Base-by-base conservation (phyloP, 1,140 invertebrate genomes). In the Heliconius hermathena region DNA sequence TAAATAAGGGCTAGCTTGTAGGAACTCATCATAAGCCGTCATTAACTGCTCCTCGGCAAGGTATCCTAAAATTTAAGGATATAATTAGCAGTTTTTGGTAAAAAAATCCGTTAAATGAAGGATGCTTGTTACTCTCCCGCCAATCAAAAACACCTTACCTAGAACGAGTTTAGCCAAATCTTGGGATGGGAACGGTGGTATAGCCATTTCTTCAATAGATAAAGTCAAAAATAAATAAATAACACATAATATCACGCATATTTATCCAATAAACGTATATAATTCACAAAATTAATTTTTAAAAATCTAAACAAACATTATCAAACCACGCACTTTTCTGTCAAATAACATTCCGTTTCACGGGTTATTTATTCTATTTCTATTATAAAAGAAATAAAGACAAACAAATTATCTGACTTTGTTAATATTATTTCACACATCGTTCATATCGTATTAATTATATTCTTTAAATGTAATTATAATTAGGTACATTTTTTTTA, bases 21-120 rank as follows among this genome's bases (percentile, higher is more conserved):
- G 82, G 78, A 94, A 94, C 84, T 94, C 93, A 88, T 94, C 93
- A 86, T 94, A 94, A 3, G 91, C 91, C 36, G 93, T 94, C 93
- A 94, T 94, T 54, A 94, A 85, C 81, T 94, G 91, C 80, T 94
- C 91, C 80, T 94, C 93, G 22, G 91, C 91, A 29, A 94, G 85
- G 73, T 94, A 94, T 72, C 93, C 93, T 94, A 78, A 49, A 89
- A 88, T 71, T 26, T 18, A 77, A 74, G 70, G 26, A n/a, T 20
- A 57, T 41, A 71, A 71, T 60, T 57, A 74, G 18, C 29, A 41
- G 2, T 36, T 29, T n/a, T 36, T 29, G 22, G 20, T 41, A 33
- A 73, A 46, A 74, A 74, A 81, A 54, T 78, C 82, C 80, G 82
- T 88, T 86, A 84, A 1, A 81, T 60, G 74, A 72, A 36, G 71